A percentile compares a stretch with the other conserved stretches of the same genome.
These are phyloP conservation scores for Gymnoscelis rufifasciata DNA, from an alignment of 2,888 invertebrate species.

Conservation along the genomic window DNA sequence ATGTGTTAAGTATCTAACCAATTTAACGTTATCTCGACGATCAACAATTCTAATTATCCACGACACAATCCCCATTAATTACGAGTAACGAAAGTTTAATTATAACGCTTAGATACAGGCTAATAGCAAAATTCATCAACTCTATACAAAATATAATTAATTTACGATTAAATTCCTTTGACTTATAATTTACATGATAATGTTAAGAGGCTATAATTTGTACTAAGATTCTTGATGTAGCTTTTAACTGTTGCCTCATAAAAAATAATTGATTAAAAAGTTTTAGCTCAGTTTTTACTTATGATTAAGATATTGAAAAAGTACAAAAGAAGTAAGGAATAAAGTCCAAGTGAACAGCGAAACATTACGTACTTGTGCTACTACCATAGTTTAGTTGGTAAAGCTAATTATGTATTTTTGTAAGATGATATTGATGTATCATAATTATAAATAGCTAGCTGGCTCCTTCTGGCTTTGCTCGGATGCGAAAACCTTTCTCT, in stretches of 20 bases:
- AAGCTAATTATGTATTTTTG: too few species aligned
- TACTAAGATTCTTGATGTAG: neutral
- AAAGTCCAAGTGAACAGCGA: too few species aligned
- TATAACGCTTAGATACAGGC: constrained; percentile 39
- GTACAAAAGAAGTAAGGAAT: too few species aligned
- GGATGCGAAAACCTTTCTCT: too few species aligned
- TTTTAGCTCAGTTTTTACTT: too few species aligned
- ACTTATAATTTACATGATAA: neutral
- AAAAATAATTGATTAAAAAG: too few species aligned
- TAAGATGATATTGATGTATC: too few species aligned
- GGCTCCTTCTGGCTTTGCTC: too few species aligned
- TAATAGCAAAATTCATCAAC: constrained; percentile 49
- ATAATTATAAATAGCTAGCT: too few species aligned
- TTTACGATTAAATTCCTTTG: constrained; percentile 33
- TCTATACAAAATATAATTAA: constrained; percentile 44
- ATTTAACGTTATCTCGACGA: constrained; percentile 47
- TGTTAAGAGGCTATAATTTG: neutral
- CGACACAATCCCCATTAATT: constrained; percentile 59
- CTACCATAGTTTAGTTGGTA: too few species aligned
- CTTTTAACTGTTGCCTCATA: neutral
- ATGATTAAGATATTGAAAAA: too few species aligned
- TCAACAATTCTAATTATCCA: constrained; percentile 68
- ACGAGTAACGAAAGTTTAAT: constrained; percentile 62
- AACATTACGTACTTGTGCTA: too few species aligned
- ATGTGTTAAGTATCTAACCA: constrained; percentile 17